Evolutionary conservation across 2,888 invertebrate genomes (phyloP).

Genomic region (Maniola hyperantus): DNA sequence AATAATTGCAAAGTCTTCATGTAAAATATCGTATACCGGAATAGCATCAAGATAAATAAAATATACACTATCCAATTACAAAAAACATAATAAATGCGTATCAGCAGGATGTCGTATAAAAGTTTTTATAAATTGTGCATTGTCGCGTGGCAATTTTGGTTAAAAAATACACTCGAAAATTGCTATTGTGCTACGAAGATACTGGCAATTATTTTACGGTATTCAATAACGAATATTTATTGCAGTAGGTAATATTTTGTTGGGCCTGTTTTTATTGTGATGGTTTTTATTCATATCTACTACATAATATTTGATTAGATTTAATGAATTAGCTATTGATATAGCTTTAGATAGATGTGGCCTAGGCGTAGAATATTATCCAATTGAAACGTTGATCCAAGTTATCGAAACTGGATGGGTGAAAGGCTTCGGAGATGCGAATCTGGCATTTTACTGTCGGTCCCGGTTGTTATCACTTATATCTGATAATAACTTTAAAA

Average conservation of each 20-base stretch:
- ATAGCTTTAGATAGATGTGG: too few relatives aligned
- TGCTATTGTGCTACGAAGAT: slow-evolving; percentile 20
- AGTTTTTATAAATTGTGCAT: slow-evolving; percentile 33
- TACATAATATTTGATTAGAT: too few relatives aligned
- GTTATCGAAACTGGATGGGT: too few relatives aligned
- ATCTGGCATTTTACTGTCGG: too few relatives aligned
- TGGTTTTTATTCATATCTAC: too few relatives aligned
- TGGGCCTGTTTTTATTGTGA: background rate
- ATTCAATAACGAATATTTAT: slow-evolving; percentile 22
- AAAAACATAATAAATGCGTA: slow-evolving; percentile 31
- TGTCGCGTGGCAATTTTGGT: slow-evolving; percentile 21
- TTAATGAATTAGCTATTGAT: too few relatives aligned
- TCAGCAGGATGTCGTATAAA: slow-evolving; percentile 24
- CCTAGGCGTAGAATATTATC: too few relatives aligned
- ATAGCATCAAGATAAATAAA: background rate
- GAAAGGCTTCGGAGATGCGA: too few relatives aligned
- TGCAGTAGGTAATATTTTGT: slow-evolving; percentile 6
- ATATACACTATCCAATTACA: slow-evolving; percentile 27
- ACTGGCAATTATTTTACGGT: slow-evolving; percentile 21
- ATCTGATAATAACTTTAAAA: too few relatives aligned
- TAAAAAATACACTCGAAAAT: slow-evolving; percentile 22
- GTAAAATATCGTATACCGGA: background rate
- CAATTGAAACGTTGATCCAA: too few relatives aligned
- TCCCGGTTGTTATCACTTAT: too few relatives aligned
- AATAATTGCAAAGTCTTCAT: background rate